Percentiles rank a stretch among this genome's conserved stretches.
phyloP scores from a whole-genome alignment of 2,113 vertebrate genomes.

The Pitta sordida region DNA sequence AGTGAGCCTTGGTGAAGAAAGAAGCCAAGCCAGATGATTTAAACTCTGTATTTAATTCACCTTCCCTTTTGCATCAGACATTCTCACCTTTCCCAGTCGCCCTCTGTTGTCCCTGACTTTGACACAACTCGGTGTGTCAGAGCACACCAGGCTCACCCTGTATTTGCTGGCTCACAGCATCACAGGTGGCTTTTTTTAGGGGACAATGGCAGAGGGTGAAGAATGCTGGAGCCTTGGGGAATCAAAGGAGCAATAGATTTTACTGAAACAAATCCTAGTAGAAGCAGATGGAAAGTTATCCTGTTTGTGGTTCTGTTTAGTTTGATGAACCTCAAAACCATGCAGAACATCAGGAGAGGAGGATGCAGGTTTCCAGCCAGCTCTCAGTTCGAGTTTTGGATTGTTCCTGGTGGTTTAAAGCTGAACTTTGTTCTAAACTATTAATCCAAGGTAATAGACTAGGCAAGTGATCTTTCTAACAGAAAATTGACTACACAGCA shows the following conservation, averaged over 20 bases:
- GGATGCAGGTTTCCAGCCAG: neutral
- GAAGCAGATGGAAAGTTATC: neutral
- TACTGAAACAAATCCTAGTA: neutral
- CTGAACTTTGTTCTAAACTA: neutral
- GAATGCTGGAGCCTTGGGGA: neutral
- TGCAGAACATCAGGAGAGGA: neutral
- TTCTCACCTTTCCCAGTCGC: neutral
- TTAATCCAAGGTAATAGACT: neutral
- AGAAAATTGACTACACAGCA: neutral
- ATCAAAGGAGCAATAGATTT: neutral
- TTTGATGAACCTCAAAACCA: neutral
- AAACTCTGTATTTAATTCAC: neutral
- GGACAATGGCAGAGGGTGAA: neutral
- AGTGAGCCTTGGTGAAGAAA: neutral
- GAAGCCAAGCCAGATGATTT: neutral
- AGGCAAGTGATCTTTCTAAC: neutral
- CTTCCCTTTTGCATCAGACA: neutral
- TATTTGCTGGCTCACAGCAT: neutral
- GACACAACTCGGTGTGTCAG: rapidly evolving
- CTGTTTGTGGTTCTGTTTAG: neutral
- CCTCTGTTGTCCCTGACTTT: neutral
- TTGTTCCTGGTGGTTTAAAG: slow-evolving; percentile 10
- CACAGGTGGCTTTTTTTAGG: neutral
- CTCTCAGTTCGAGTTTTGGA: neutral
- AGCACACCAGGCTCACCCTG: rapidly evolving